A percentile compares a stretch with the other conserved stretches of the same genome.
Conservation (phyloP, 2,113 vertebrate genomes). For the Arizona elegans region DNA sequence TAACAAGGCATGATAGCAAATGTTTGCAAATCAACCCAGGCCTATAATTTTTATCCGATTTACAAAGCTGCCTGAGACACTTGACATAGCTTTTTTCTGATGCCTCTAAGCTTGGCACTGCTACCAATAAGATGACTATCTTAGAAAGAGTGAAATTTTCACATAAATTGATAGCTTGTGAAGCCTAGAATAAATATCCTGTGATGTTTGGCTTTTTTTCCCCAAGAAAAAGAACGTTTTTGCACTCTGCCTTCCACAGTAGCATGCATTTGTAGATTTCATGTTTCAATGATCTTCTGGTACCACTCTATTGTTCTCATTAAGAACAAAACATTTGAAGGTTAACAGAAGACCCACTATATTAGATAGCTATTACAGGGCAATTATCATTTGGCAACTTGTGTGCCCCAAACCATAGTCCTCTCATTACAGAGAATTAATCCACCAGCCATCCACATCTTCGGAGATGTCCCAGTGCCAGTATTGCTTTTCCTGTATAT, state of each 20-base stretch:
- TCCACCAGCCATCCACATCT: background rate
- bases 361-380: accelerated
- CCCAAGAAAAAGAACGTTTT: background rate
- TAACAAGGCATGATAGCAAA: background rate
- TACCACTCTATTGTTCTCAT: background rate
- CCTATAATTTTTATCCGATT: accelerated
- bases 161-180: background rate
- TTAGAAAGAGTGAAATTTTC: background rate
- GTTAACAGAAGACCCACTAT: background rate
- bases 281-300: background rate
- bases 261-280: background rate
- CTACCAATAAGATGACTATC: background rate
- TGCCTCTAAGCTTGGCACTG: background rate
- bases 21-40: background rate
- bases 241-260: background rate
- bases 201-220: background rate
- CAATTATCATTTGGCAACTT: accelerated
- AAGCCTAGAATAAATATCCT: background rate
- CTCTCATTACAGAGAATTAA: conserved; percentile 7
- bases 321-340: background rate
- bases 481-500: accelerated
- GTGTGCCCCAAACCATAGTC: background rate
- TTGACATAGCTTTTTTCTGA: background rate
- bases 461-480: accelerated
- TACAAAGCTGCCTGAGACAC: background rate